Percentiles rank a stretch among this genome's conserved stretches.
Conservation (phyloP, 2,888 invertebrate genomes). For the Drosophila lacicola region DNA sequence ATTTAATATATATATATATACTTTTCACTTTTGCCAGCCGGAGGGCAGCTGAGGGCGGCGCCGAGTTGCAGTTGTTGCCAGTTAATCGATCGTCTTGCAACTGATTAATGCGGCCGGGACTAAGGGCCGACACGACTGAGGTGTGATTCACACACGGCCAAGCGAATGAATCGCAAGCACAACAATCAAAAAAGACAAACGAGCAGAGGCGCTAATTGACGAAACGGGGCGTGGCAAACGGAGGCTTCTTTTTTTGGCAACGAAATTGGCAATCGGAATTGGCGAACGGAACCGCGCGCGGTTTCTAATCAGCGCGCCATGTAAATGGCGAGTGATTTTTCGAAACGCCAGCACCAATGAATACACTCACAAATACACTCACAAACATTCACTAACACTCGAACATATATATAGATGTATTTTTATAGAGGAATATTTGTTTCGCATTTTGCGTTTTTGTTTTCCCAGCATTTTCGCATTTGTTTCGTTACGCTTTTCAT, state of each 20-base stretch:
- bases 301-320: conserved; percentile 58
- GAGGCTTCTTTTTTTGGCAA: conserved; percentile 37
- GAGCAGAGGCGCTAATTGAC: conserved; percentile 61
- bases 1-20: conserved; percentile 18
- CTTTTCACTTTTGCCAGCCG: conserved; percentile 31
- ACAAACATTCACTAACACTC: neutral
- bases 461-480: conserved; percentile 40
- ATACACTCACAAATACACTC: conserved; percentile 6
- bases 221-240: neutral
- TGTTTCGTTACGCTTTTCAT: conserved; percentile 21
- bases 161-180: conserved; percentile 12
- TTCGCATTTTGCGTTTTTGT: conserved; percentile 19
- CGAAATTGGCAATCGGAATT: conserved; percentile 37
- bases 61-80: conserved; percentile 73
- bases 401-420: conserved; percentile 4
- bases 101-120: conserved; percentile 80
- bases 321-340: conserved; percentile 61
- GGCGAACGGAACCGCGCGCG: conserved; percentile 36
- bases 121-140: conserved; percentile 50
- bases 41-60: conserved; percentile 38
- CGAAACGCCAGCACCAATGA: conserved; percentile 11
- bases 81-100: conserved; percentile 84
- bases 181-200: conserved; percentile 9
- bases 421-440: conserved; percentile 2
- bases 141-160: conserved; percentile 49